Conservation (phyloP, 2,113 vertebrate genomes). For the Menidia beryllina region DNA sequence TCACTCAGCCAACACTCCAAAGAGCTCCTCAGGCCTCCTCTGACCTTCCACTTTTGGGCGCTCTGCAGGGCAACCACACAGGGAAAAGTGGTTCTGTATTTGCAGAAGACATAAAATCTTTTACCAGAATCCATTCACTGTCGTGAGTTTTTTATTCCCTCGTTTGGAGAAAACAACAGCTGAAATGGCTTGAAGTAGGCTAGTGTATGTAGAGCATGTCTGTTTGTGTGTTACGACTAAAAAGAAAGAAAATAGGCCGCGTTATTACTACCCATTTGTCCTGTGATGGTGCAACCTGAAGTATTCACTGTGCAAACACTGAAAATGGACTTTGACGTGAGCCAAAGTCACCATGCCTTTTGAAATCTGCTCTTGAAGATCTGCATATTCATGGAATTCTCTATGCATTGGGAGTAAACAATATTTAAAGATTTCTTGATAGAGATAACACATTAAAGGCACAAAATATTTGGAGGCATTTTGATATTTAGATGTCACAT, state of each 20-base stretch:
- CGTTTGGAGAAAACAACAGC: too few relatives aligned
- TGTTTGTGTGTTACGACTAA: neutral
- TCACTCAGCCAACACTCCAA: slow-evolving; percentile 67
- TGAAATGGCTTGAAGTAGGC: neutral
- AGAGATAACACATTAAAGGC: neutral
- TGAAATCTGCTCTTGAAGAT: slow-evolving; percentile 1
- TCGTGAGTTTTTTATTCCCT: slow-evolving; percentile 44
- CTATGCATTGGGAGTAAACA: neutral
- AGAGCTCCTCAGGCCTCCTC: slow-evolving; percentile 55
- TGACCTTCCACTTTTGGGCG: slow-evolving; percentile 59
- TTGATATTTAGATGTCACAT: too few relatives aligned
- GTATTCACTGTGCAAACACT: neutral
- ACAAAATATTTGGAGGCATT: neutral
- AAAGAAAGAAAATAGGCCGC: too few relatives aligned
- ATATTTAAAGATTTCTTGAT: neutral
- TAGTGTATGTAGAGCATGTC: neutral
- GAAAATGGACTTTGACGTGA: slow-evolving; percentile 8
- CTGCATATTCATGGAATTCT: neutral
- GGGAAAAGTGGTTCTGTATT: slow-evolving; percentile 72
- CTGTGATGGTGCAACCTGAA: slow-evolving; percentile 12
- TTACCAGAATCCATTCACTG: slow-evolving; percentile 62
- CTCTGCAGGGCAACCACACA: slow-evolving; percentile 56
- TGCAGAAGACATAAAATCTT: slow-evolving; percentile 77
- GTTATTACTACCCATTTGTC: too few relatives aligned
- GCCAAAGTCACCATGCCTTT: slow-evolving; percentile 12